Base-by-base conservation (phyloP, 2,113 vertebrate species). In the Zosterops pallidus region DNA sequence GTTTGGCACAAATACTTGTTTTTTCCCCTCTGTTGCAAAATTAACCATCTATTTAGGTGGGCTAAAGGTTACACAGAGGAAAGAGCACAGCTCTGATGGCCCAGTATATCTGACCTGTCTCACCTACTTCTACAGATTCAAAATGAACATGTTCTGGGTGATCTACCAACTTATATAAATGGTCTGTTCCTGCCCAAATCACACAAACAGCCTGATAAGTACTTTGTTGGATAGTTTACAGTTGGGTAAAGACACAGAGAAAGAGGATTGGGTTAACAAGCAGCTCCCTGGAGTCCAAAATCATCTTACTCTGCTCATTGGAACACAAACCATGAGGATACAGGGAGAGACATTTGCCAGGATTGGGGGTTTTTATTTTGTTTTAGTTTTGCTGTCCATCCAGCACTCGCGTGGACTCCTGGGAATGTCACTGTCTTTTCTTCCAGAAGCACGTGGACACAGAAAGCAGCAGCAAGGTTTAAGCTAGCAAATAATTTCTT, bases 1-100 rank as follows among this genome's bases (percentile, higher is more conserved):
- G 53, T 71, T 86, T 95, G 94, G 92, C 94, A 94, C 83, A 93
- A 95, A 81, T 60, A 95, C 35, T 95, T 97, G 91, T 93, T 96
- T 96, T 96, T 95, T 81, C 80, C 69, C 82, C 86, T 83, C 71
- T 70, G 72, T 47, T 92, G 33, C 33, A 29, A 63, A 95, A 74
- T 14, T 86, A n/a, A 59, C 14, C 55, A 33, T 31, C 44, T 84
- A 63, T 67, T 93, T 55, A 91, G 44, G 68, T 64, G 31, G 76
- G 69, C 44, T 84, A 94, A 97, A 95, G 92, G 91, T 94, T 93
- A 94, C 60, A 67, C 0, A 47, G 28, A 17, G 59, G 75, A 77
- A 94, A 67, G 47, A 71, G 78, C 19, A 59, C 33, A 86, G 83
- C 42, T n/a, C n/a, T 18, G 18, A 59, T 47, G 35, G 35, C 41